Conservation (phyloP, 2,888 invertebrate species). For the Tetropium fuscum region DNA sequence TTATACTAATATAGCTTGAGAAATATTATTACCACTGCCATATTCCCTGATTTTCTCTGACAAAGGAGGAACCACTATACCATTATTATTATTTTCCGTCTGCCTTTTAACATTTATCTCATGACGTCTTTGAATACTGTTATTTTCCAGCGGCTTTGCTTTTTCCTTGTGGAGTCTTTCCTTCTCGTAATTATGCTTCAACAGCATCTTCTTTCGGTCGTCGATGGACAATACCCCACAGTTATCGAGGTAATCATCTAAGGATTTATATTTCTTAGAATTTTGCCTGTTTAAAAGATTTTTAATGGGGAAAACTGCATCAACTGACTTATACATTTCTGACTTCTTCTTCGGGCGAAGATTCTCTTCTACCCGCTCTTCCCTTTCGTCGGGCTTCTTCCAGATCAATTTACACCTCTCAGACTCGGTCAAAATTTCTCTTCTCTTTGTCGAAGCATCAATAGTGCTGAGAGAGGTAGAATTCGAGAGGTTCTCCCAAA, state of each 20-base stretch:
- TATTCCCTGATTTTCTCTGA: constrained; percentile 34
- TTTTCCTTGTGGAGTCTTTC: constrained; percentile 32
- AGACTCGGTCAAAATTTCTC: constrained; percentile 6
- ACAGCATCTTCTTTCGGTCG: constrained; percentile 47
- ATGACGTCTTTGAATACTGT: constrained; percentile 13
- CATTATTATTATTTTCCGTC: constrained; percentile 8
- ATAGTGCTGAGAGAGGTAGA: constrained; percentile 36
- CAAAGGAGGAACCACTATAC: constrained; percentile 22
- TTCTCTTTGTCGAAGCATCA: not conserved
- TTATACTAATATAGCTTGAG: no score
- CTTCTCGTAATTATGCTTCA: constrained; percentile 45
- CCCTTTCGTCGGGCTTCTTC: constrained; percentile 31
- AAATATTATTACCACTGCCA: constrained; percentile 33
- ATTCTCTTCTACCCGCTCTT: not conserved
- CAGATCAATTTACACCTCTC: constrained; percentile 32
- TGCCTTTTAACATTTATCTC: not conserved
- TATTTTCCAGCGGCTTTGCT: constrained; percentile 14
- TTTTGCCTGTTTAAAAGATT: constrained; percentile 6
- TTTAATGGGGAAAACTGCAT: constrained; percentile 40
- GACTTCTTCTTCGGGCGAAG: not conserved
- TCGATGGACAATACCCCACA: constrained; percentile 45
- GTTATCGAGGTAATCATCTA: constrained; percentile 44
- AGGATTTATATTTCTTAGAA: constrained; percentile 39
- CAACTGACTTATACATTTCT: constrained; percentile 40
- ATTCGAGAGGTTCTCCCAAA: constrained; percentile 51